A percentile compares a stretch with the other conserved stretches of the same genome.
Conservation (phyloP, 2,888 invertebrate species). For the Helobdella robusta region DNA sequence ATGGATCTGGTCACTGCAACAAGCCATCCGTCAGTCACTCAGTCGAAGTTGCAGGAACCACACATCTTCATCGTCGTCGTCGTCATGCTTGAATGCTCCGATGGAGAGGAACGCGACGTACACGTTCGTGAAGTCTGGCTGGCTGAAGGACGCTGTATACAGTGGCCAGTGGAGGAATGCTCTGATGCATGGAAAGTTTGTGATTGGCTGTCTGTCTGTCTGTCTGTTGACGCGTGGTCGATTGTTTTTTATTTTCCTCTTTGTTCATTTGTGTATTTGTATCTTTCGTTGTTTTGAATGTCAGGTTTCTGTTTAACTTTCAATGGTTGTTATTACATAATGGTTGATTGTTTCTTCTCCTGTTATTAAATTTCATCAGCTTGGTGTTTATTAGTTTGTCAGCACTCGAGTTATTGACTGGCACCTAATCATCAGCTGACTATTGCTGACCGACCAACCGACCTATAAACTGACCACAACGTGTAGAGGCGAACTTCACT, state of each 20-base stretch:
- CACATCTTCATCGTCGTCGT: constrained; percentile 51
- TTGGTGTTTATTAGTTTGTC: too few relatives aligned
- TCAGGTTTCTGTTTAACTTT: too few relatives aligned
- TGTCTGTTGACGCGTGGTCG: background rate
- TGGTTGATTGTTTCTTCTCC: too few relatives aligned
- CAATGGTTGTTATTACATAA: too few relatives aligned
- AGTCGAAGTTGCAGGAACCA: constrained; percentile 36
- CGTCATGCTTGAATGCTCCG: constrained; percentile 57
- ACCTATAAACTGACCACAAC: too few relatives aligned
- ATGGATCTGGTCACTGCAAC: constrained; percentile 69
- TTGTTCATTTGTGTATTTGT: background rate
- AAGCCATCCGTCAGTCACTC: constrained; percentile 62
- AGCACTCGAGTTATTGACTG: too few relatives aligned
- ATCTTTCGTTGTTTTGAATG: too few relatives aligned
- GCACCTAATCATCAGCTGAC: too few relatives aligned
- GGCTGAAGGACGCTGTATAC: constrained; percentile 69
- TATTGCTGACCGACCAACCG: too few relatives aligned
- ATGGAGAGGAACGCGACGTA: constrained; percentile 63
- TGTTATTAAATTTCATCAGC: too few relatives aligned
- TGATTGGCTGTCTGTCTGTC: background rate
- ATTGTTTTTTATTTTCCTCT: background rate
- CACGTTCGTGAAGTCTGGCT: constrained; percentile 62
- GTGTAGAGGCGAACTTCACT: constrained; percentile 73
- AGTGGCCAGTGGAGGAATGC: constrained; percentile 71
- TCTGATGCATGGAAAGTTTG: constrained; percentile 65